Evolutionary conservation across 2,797 vertebrate genomes (phyloP).

Genomic region (Lepidocolaptes lacrymiger): DNA sequence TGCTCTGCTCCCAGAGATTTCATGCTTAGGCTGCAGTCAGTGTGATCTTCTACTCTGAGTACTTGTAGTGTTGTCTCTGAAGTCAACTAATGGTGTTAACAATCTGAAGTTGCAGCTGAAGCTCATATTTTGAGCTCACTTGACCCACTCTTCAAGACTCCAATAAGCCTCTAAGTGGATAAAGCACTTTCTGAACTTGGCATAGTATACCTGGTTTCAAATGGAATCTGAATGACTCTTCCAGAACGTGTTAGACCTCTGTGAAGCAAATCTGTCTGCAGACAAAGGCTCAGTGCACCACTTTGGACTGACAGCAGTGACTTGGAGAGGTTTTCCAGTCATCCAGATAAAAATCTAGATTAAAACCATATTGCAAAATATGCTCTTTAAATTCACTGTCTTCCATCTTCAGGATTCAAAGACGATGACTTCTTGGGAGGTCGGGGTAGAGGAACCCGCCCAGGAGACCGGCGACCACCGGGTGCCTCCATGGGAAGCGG

Average conservation of each 20-base stretch:
- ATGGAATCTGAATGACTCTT: background rate
- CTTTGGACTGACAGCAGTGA: slow-evolving; percentile 19
- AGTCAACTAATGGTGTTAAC: background rate
- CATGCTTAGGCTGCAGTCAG: background rate
- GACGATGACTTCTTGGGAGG: slow-evolving; percentile 91
- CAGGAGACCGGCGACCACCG: slow-evolving; percentile 84
- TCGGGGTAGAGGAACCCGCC: slow-evolving; percentile 86
- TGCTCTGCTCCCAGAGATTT: background rate
- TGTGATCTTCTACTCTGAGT: background rate
- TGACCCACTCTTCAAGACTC: background rate
- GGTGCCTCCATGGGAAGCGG: slow-evolving; percentile 76
- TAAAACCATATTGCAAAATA: background rate
- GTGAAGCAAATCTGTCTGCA: background rate
- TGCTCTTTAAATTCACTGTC: background rate
- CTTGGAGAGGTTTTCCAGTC: background rate
- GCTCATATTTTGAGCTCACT: background rate
- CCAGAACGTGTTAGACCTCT: background rate
- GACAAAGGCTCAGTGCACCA: slow-evolving; percentile 1
- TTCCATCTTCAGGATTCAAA: slow-evolving; percentile 82
- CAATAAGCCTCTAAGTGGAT: background rate
- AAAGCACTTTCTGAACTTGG: background rate
- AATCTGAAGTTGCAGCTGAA: background rate
- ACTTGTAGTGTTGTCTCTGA: background rate
- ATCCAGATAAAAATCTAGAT: background rate
- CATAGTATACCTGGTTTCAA: background rate